These are phyloP conservation scores for Melikaiella ostensackeni DNA, from an alignment of 2,888 invertebrate species.

Conservation along the genomic window DNA sequence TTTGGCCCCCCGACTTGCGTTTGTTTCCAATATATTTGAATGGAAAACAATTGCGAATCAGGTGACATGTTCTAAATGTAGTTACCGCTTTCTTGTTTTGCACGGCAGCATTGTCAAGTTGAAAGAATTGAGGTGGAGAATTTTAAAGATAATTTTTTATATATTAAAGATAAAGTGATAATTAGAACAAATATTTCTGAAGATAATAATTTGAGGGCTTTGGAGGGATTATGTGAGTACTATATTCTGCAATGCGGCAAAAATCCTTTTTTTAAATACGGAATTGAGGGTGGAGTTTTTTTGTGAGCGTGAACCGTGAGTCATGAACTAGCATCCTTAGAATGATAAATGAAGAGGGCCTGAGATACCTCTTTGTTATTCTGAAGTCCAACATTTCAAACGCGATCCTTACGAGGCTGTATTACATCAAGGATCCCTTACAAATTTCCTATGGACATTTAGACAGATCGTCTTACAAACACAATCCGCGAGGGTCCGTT, in stretches of 20 bases:
- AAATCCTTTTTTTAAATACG: not conserved
- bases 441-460: not conserved
- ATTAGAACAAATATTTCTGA: too few relatives aligned
- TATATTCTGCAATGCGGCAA: not conserved
- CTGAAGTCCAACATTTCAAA: not conserved
- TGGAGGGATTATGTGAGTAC: not conserved
- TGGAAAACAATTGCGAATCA: too few relatives aligned
- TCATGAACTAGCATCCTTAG: not conserved
- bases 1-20: too few relatives aligned
- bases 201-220: too few relatives aligned
- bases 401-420: not conserved
- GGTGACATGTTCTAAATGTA: too few relatives aligned
- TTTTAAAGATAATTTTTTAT: not conserved
- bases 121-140: not conserved
- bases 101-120: too few relatives aligned
- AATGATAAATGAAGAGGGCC: not conserved
- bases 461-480: conserved; percentile 5
- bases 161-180: too few relatives aligned
- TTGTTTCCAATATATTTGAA: too few relatives aligned
- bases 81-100: too few relatives aligned
- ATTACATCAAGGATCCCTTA: not conserved
- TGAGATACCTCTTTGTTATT: not conserved
- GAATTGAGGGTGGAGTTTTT: not conserved
- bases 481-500: not conserved
- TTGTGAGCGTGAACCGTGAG: not conserved